Evolutionary conservation across 2,888 invertebrate species (phyloP).

Genomic region (Tubulanus polymorphus): DNA sequence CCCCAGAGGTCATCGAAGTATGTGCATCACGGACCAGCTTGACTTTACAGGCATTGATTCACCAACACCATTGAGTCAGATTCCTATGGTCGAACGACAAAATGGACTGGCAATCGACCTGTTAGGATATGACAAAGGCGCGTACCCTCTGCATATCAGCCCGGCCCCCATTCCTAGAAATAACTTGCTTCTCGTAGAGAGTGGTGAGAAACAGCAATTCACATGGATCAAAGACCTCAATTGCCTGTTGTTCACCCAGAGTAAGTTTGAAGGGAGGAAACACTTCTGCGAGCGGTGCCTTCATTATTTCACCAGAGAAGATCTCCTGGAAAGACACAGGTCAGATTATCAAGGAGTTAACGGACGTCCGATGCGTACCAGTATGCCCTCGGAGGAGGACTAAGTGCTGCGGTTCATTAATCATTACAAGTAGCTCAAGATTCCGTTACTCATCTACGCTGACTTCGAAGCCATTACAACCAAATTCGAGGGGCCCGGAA

Average conservation of each 20-base stretch:
- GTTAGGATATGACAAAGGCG: conserved; percentile 13
- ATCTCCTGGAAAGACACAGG: conserved; percentile 13
- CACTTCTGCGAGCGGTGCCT: conserved; percentile 15
- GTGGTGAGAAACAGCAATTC: conserved; percentile 12
- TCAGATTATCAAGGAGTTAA: conserved; percentile 11
- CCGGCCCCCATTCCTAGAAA: not conserved
- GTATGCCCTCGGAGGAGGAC: conserved; percentile 13
- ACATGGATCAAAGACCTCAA: conserved; percentile 14
- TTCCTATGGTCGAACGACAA: conserved; percentile 6
- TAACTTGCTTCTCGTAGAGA: conserved; percentile 12
- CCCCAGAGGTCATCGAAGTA: no score
- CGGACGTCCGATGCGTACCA: conserved; percentile 8
- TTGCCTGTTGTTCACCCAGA: conserved; percentile 7
- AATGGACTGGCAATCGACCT: conserved; percentile 13
- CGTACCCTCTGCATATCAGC: conserved; percentile 1
- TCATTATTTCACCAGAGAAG: conserved; percentile 10
- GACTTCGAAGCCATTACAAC: conserved; percentile 17
- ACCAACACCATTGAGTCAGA: conserved; percentile 10
- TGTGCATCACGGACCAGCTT: conserved; percentile 3
- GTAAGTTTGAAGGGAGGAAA: conserved; percentile 3
- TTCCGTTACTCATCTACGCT: conserved; percentile 16
- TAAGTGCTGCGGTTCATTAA: conserved; percentile 13
- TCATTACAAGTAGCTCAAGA: conserved; percentile 11
- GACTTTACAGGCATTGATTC: conserved; percentile 10
- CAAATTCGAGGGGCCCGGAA: conserved; percentile 8